Base-by-base conservation (phyloP, 2,797 vertebrate species). In the Channa striata region DNA sequence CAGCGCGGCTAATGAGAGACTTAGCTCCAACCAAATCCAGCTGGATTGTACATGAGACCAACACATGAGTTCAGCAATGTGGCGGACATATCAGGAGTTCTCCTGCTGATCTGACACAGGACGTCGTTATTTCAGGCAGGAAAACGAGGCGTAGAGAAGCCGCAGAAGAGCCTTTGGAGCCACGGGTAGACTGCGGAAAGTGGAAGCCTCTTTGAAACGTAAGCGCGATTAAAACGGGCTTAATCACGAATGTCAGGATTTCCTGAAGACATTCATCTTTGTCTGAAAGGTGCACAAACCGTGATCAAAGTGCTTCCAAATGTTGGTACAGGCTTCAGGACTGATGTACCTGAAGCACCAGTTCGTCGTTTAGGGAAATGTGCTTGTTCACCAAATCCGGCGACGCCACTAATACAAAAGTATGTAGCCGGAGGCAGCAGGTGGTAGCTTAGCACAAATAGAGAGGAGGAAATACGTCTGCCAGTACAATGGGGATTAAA, bases 1-100 rank as follows among this genome's bases (percentile, higher is more conserved):
- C 86, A 91, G 78, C 64, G 43, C 83, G 10, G 88, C 91, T 93
- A 93, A 93, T 93, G 91, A 93, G 92, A 89, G 90, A 93, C 89
- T 93, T 92, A 90, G 90, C 85, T 82, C 83, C 89, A 91, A 91
- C 89, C 72, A 89, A 92, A 92, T 91, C 93, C 92, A 93, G 89
- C 91, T 92, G 92, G 91, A 88, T 87, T 73, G 77, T 89, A 90
- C 92, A 92, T 89, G 87, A 88, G 91, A 89, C 90, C 87, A 89
- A 90, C 88, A 91, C 91, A 90, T 89, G 88, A 88, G 87, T 78
- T 90, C 84, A 81, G 83, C 83, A 86, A 89, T 81, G 86, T 87
- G 89, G 87, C 81, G 30, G 81, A 80, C 82, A 84, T 90, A 89
- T 91, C 87, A 91, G 89, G 85, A 87, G 83, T 86, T 92, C 78